A percentile compares a stretch with the other conserved stretches of the same genome.
Evolutionary conservation across 2,797 vertebrate genomes (phyloP).

Genomic region (Macroramphosus scolopax): DNA sequence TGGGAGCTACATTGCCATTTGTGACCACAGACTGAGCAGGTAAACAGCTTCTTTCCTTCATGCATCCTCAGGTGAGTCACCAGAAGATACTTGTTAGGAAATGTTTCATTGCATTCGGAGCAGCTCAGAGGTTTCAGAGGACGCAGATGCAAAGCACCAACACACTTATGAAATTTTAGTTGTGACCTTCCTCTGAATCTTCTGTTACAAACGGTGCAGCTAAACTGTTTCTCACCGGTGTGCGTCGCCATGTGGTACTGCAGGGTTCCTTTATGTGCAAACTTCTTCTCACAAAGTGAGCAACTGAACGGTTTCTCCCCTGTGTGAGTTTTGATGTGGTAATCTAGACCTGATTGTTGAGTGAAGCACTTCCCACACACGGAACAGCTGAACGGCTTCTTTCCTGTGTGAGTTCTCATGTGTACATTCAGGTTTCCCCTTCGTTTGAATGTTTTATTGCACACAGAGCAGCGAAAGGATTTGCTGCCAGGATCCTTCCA

Average conservation of each 20-base stretch:
- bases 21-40: conserved; percentile 11
- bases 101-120: conserved; percentile 3
- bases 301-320: background rate
- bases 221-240: conserved; percentile 8
- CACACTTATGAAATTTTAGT: too few species aligned
- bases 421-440: background rate
- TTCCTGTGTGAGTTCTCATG: background rate
- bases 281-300: background rate
- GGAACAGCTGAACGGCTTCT: too few species aligned
- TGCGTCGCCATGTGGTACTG: conserved; percentile 2
- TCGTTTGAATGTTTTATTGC: background rate
- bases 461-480: background rate
- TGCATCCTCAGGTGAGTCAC: conserved; percentile 21
- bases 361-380: too few species aligned
- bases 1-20: conserved; percentile 12
- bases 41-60: conserved; percentile 17
- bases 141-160: too few species aligned
- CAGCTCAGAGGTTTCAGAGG: conserved; percentile 7
- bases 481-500: background rate
- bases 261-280: background rate
- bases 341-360: too few species aligned
- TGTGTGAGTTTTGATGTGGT: too few species aligned
- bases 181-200: background rate
- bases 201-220: conserved; percentile 1
- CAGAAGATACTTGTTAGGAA: conserved; percentile 20